phyloP scores from a whole-genome alignment of 35 echinoderm and acorn worm species.

The Hemicentrotus pulcherrimus region DNA sequence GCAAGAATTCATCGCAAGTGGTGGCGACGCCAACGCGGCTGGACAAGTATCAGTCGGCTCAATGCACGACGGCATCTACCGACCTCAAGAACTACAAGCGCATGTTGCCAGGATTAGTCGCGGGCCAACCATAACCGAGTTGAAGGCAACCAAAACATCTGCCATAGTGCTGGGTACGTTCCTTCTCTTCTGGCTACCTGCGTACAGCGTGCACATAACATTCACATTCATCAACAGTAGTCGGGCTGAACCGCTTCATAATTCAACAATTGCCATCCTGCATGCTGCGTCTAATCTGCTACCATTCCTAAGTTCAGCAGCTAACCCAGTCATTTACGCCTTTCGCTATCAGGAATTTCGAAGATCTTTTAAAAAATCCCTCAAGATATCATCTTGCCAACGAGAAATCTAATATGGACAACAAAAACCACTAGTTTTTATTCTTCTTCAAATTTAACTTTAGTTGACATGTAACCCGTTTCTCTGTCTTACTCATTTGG shows the following conservation, averaged over 20 bases:
- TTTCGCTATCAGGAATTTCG: neutral
- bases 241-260: neutral
- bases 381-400: neutral
- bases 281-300: neutral
- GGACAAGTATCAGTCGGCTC: neutral
- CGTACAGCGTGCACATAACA: neutral
- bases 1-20: neutral
- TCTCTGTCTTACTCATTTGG: too few relatives aligned
- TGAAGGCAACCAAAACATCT: neutral
- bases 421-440: neutral
- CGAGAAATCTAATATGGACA: neutral
- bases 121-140: neutral
- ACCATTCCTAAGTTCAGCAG: neutral
- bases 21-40: neutral
- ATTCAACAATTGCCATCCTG: neutral
- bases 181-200: neutral
- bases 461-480: too few relatives aligned
- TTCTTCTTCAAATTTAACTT: too few relatives aligned
- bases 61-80: neutral
- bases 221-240: neutral
- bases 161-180: neutral
- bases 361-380: neutral
- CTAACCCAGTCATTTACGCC: slow-evolving; percentile 16
- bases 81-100: neutral
- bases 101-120: neutral